Evolutionary conservation across 2,888 invertebrate genomes (phyloP).

Genomic region (Anarsia innoxiella): DNA sequence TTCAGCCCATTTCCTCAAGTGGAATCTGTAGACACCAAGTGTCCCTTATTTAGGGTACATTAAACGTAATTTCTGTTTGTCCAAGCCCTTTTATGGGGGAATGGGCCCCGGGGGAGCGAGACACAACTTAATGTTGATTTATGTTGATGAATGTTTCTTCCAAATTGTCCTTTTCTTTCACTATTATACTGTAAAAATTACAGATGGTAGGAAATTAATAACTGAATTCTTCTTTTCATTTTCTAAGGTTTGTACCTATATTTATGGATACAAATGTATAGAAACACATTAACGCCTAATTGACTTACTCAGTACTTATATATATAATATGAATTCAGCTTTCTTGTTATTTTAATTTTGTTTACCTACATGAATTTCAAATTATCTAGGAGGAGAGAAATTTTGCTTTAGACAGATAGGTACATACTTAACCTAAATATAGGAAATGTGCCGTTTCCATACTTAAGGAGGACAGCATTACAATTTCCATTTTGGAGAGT

Average conservation of each 20-base stretch:
- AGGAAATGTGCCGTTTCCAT: conserved; percentile 5
- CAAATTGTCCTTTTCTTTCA: conserved; percentile 11
- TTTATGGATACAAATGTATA: too few relatives aligned
- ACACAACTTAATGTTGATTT: conserved; percentile 18
- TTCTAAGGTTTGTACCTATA: too few relatives aligned
- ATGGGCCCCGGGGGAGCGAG: conserved; percentile 13
- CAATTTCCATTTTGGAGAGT: conserved; percentile 5
- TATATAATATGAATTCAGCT: too few relatives aligned
- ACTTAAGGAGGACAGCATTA: conserved; percentile 7
- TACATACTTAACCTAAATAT: conserved; percentile 3
- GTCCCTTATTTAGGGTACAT: conserved; percentile 5
- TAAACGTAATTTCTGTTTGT: conserved; percentile 10
- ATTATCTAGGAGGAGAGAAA: too few relatives aligned
- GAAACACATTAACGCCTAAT: too few relatives aligned
- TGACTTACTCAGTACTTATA: too few relatives aligned
- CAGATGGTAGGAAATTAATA: too few relatives aligned
- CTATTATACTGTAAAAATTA: too few relatives aligned
- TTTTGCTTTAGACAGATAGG: neutral
- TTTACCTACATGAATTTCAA: too few relatives aligned
- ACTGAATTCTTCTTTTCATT: too few relatives aligned
- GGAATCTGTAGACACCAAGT: conserved; percentile 4
- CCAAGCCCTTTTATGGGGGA: conserved; percentile 3
- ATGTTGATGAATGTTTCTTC: conserved; percentile 15
- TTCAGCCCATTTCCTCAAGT: conserved; percentile 5
- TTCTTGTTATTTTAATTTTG: too few relatives aligned